Conservation (phyloP, 1,140 invertebrate species). For the Epicauta chinensis region DNA sequence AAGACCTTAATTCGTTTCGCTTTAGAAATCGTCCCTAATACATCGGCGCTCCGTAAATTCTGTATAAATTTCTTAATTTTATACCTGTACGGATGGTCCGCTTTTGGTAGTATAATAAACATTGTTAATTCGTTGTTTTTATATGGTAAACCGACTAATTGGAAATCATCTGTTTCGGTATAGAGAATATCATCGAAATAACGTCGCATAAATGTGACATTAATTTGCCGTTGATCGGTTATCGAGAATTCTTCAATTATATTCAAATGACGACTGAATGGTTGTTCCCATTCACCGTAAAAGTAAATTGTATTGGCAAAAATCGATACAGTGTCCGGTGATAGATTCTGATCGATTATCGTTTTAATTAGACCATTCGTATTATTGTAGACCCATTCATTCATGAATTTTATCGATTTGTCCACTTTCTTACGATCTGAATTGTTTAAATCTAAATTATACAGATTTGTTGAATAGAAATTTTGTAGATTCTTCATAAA, state of each 20-base stretch:
- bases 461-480: conserved; percentile 40
- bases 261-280: conserved; percentile 55
- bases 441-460: conserved; percentile 47
- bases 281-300: conserved; percentile 59
- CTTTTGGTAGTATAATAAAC: conserved; percentile 29
- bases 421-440: neutral
- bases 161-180: conserved; percentile 24
- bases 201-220: conserved; percentile 28
- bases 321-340: conserved; percentile 48
- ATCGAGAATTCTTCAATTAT: conserved; percentile 47
- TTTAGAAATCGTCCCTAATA: conserved; percentile 19
- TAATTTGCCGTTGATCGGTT: conserved; percentile 12
- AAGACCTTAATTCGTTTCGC: conserved; percentile 17
- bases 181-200: conserved; percentile 25
- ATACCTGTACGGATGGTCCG: conserved; percentile 21
- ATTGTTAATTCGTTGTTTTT: conserved; percentile 29
- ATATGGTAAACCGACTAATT: conserved; percentile 29
- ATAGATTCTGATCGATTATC: conserved; percentile 33
- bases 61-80: conserved; percentile 26
- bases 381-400: conserved; percentile 53
- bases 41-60: conserved; percentile 14
- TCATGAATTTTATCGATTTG: conserved; percentile 43
- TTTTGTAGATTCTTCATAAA: conserved; percentile 43
- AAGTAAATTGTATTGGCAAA: conserved; percentile 69
- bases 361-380: conserved; percentile 56